Evolutionary conservation across 2,888 invertebrate species (phyloP).

Genomic region (Catotricha subobsoleta): DNA sequence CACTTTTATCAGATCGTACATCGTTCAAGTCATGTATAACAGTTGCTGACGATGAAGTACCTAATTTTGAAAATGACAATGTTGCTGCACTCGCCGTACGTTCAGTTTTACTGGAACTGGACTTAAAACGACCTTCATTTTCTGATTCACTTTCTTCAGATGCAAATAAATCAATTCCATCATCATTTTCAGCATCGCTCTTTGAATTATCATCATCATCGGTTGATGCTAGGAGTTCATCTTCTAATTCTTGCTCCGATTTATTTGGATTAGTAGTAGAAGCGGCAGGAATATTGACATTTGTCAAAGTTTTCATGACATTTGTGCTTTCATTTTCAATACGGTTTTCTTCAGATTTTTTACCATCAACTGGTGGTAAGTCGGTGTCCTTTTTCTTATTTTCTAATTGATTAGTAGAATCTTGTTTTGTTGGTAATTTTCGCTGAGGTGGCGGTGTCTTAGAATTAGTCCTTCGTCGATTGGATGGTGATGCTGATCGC

Average conservation of each 20-base stretch:
- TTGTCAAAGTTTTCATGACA: not conserved
- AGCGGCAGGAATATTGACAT: too few relatives aligned
- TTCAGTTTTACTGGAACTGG: constrained; percentile 11
- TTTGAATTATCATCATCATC: constrained; percentile 9
- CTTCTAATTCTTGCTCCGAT: constrained; percentile 10
- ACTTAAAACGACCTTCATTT: constrained; percentile 15
- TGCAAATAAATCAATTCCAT: constrained; percentile 14
- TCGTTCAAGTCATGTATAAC: constrained; percentile 11
- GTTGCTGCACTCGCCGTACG: constrained; percentile 10
- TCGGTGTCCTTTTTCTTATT: too few relatives aligned
- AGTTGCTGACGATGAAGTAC: constrained; percentile 9
- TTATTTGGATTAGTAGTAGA: constrained; percentile 5
- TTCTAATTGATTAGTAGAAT: too few relatives aligned
- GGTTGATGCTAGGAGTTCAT: constrained; percentile 7
- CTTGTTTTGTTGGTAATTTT: constrained; percentile 1
- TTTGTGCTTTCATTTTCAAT: constrained; percentile 1
- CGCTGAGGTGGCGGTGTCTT: not conserved
- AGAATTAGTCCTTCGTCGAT: not conserved
- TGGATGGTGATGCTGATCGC: not conserved
- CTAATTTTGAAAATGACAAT: constrained; percentile 13
- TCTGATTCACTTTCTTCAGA: constrained; percentile 16
- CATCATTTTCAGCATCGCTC: constrained; percentile 11
- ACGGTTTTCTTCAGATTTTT: not conserved
- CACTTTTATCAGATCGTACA: constrained; percentile 3
- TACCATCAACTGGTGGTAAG: not conserved